These are phyloP conservation scores for Seladonia tumulorum DNA, from an alignment of 2,888 invertebrate genomes.

Conservation along the genomic window DNA sequence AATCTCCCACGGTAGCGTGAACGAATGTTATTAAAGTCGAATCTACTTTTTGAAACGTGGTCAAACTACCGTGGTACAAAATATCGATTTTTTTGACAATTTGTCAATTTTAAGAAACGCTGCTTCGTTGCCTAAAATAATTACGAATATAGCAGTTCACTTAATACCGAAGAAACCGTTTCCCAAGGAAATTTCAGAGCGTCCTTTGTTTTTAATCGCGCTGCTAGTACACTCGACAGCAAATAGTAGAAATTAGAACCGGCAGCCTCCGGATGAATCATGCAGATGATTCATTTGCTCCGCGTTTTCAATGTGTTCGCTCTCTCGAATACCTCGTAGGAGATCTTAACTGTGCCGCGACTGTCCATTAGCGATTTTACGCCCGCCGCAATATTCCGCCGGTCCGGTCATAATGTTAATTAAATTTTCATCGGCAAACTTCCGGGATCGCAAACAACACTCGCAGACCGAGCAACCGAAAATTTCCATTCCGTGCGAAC, in stretches of 20 bases:
- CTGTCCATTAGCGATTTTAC: slow-evolving; percentile 3
- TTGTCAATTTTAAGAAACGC: too few relatives aligned
- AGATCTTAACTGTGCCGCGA: background rate
- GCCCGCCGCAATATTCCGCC: background rate
- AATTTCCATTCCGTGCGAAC: background rate
- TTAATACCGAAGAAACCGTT: too few relatives aligned
- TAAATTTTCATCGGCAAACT: slow-evolving; percentile 10
- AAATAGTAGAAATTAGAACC: background rate
- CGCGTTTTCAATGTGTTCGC: background rate
- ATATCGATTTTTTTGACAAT: background rate
- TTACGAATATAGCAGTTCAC: background rate
- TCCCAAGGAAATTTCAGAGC: background rate
- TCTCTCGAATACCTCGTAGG: background rate
- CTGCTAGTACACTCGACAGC: background rate
- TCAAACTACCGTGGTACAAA: background rate
- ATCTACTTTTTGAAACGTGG: background rate
- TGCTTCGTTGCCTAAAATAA: background rate
- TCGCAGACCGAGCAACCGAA: background rate
- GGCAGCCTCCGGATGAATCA: background rate
- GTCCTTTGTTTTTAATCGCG: background rate
- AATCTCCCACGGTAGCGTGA: slow-evolving; percentile 15
- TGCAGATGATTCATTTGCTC: background rate
- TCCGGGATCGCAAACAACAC: background rate
- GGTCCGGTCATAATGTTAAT: background rate
- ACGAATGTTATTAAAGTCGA: background rate